These are phyloP conservation scores for Smittia aterrima DNA, from an alignment of 2,888 invertebrate species.

Conservation along the genomic window DNA sequence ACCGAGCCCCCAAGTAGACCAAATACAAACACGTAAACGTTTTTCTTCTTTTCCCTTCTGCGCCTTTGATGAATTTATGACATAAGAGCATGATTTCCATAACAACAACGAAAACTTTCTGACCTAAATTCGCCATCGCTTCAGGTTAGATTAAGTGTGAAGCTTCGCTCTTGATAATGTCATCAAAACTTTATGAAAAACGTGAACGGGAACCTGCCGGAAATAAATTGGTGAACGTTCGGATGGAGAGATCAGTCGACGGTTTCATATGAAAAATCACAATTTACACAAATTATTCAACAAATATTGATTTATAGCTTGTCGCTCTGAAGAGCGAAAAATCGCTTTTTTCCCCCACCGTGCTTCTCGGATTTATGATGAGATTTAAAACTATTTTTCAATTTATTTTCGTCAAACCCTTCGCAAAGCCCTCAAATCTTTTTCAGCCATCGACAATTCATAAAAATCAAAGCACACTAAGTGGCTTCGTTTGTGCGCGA, in stretches of 20 bases:
- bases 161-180: not conserved
- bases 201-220: not conserved
- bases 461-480: conserved; percentile 1
- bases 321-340: not conserved
- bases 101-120: not conserved
- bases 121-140: not conserved
- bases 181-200: not conserved
- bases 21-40: conserved; percentile 20
- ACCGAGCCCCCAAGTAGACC: not conserved
- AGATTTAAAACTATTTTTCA: not conserved
- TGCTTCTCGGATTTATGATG: not conserved
- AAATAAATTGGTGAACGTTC: conserved; percentile 23
- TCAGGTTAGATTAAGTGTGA: not conserved
- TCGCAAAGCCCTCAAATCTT: not conserved
- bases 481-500: not conserved
- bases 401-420: not conserved
- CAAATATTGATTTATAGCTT: conserved; percentile 16
- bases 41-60: too few species aligned
- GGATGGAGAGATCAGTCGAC: too few species aligned
- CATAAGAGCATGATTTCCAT: conserved; percentile 16
- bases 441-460: not conserved
- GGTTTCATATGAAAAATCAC: not conserved
- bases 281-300: conserved; percentile 18
- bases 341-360: too few species aligned
- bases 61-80: conserved; percentile 36